Base-by-base conservation (phyloP, 64 coral and sea anemone genomes). In the Actinia equina region DNA sequence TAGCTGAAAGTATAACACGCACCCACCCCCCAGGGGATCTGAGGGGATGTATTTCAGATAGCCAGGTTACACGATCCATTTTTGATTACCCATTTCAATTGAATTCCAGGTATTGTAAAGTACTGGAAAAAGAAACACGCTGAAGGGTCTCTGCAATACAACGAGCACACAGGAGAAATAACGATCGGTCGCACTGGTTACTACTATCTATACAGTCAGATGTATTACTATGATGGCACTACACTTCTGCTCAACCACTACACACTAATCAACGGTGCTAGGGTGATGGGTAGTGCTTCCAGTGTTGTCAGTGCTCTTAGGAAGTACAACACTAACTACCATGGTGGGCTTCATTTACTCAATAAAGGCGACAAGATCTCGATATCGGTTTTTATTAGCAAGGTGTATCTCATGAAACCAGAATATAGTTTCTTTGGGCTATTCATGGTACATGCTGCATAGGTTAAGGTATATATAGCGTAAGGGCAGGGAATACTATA, bases 201-300 rank as follows among this genome's bases (percentile, higher is more conserved):
- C 18, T 99, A 99, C 88, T 95, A 89, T 80, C 82, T 99, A 56
- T 99, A 99, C 82, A 93, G 91, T 30, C 97, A 99, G 74, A 99
- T 99, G 85, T 99, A 92, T 25, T 99, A 99, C 54, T 88, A 89
- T 45, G 97, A 99, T 59, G 88, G 97, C 10, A 88, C 44, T 8
- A 88, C 71, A 6, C 79, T 89, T 20, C 87, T 85, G 65, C 94
- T 94, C 79, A 90, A 90, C 10, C 93, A 95, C 88, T 91, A 89
- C 57, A 94, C 93, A 3, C 85, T 92, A 43, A 83, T 93, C 4
- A 95, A 99, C 59, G 86, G 79, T 4, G 15, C 7, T 10, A 83
- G 69, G 37, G 85, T 95, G 4, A 83, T 99, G 63, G 91, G 93
- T 18, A 95, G 93, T 17, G 64, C 91, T 41, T 91, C 88, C 17